phyloP scores from a whole-genome alignment of 2,113 vertebrate species.

The Labrus mixtus region DNA sequence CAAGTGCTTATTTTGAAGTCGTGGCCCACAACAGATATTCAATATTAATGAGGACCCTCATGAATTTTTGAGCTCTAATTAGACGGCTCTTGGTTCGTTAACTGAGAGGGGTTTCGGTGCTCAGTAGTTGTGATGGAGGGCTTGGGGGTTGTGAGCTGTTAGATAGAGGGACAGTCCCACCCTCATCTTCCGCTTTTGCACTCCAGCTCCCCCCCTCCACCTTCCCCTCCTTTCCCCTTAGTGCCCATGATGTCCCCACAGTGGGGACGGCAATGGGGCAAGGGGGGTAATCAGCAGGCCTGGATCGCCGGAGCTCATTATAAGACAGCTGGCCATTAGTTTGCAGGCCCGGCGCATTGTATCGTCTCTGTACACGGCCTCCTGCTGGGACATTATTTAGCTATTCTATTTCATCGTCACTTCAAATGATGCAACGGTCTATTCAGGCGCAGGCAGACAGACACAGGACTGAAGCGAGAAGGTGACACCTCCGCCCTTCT shows the following conservation, averaged over 20 bases:
- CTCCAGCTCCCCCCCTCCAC: conserved; percentile 24
- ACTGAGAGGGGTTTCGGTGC: conserved; percentile 70
- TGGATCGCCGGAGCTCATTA: conserved; percentile 76
- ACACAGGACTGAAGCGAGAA: conserved; percentile 40
- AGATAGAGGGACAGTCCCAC: conserved; percentile 69
- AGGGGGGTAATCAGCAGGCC: conserved; percentile 62
- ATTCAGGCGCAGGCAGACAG: conserved; percentile 63
- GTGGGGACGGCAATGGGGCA: conserved; percentile 24
- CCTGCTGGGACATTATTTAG: conserved; percentile 83
- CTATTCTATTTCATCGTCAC: conserved; percentile 81
- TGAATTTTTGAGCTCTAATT: conserved; percentile 85
- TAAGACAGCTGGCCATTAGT: conserved; percentile 81
- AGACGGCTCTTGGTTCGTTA: conserved; percentile 81
- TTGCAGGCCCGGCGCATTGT: conserved; percentile 70
- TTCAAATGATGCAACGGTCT: conserved; percentile 78
- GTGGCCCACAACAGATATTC: conserved; percentile 81
- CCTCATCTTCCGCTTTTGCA: conserved; percentile 56
- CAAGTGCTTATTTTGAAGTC: conserved; percentile 82
- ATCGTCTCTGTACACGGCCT: conserved; percentile 68
- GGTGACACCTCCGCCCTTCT: conserved; percentile 68
- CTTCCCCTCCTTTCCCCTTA: conserved; percentile 13
- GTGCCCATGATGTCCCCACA: conserved; percentile 49
- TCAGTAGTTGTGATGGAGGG: conserved; percentile 65
- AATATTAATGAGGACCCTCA: conserved; percentile 86
- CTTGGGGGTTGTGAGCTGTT: conserved; percentile 47